phyloP scores from a whole-genome alignment of 1,140 invertebrate species.

The Drepana arcuata region DNA sequence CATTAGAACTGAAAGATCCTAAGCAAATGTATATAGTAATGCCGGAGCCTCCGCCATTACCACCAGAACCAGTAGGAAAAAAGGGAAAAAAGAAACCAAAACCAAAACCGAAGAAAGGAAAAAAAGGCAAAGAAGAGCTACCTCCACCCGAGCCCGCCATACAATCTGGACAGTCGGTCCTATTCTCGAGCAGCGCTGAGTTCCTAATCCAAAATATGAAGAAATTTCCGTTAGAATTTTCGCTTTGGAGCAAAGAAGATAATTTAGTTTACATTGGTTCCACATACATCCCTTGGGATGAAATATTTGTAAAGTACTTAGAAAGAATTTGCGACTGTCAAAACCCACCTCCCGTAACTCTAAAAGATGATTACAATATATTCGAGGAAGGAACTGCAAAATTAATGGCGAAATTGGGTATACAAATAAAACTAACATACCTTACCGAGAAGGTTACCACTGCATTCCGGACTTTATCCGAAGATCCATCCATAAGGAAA shows the following conservation, averaged over 20 bases:
- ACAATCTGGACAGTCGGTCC: constrained; percentile 55
- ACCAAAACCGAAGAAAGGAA: constrained; percentile 44
- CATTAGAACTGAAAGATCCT: constrained; percentile 58
- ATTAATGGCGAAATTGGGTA: constrained; percentile 48
- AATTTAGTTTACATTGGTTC: constrained; percentile 43
- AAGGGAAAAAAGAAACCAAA: constrained; percentile 41
- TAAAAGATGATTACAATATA: constrained; percentile 56
- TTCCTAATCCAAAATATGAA: constrained; percentile 53
- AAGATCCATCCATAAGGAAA: constrained; percentile 54
- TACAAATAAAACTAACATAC: constrained; percentile 54
- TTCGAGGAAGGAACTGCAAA: constrained; percentile 55
- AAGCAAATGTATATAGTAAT: constrained; percentile 61
- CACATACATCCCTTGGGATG: constrained; percentile 45
- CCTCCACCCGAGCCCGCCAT: constrained; percentile 55
- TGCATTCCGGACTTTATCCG: constrained; percentile 50
- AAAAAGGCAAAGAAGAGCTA: constrained; percentile 33
- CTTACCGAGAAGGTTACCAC: constrained; percentile 49
- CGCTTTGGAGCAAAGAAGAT: constrained; percentile 58
- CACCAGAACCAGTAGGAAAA: constrained; percentile 52
- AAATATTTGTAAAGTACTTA: constrained; percentile 39
- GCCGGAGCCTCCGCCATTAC: constrained; percentile 54
- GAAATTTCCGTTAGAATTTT: constrained; percentile 44
- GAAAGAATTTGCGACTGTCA: constrained; percentile 36
- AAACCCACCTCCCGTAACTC: constrained; percentile 28
- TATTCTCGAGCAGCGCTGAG: constrained; percentile 55